Base-by-base conservation (phyloP, 2,888 invertebrate species). In the Tanypteryx hageni region DNA sequence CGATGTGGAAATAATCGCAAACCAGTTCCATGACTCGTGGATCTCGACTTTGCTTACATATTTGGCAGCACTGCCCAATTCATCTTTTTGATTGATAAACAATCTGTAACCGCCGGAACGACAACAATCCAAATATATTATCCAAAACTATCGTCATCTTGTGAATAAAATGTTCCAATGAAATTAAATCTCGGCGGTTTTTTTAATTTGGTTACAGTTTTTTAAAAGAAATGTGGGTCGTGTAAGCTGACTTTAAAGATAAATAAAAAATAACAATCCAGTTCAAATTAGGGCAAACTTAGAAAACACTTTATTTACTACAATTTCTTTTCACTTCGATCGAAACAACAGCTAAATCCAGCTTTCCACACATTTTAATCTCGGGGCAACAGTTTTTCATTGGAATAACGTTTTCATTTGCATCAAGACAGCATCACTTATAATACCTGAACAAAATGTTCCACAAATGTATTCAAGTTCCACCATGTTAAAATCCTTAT, bases 301-400 rank as follows among this genome's bases (percentile, higher is more conserved):
- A 89, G 89, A 89, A 89, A 89, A 89, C 89, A 89, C 89, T 89
- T 89, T 89, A 89, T 89, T 89, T 64, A 89, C 89, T 89, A 89
- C 64, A 89, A 89, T 44, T 57, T 83, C 64, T 64, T 89, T 89
- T 89, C 89, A 89, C 64, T 64, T 89, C 64, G 64, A 89, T 89
- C 89, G 89, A 61, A 89, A 89, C 89, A 89, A 89, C 89, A 89
- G 61, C 64, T 68, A 76, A 89, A 89, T 64, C 56, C 89, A 89
- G 89, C 64, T 68, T 89, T 89, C 44, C 76, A 76, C 10, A 44
- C 68, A 89, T 64, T 68, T 89, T 64, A 64, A 89, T 89, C n/a
- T 86, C 44, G 56, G 61, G 89, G 64, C 56, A 89, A 56, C 44
- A 89, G 89, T 89, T 89, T 64, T 68, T 68, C 64, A 44, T 64